A percentile compares a stretch with the other conserved stretches of the same genome.
These are phyloP conservation scores for Beris chalybata DNA, from an alignment of 2,888 invertebrate species.

Conservation along the genomic window DNA sequence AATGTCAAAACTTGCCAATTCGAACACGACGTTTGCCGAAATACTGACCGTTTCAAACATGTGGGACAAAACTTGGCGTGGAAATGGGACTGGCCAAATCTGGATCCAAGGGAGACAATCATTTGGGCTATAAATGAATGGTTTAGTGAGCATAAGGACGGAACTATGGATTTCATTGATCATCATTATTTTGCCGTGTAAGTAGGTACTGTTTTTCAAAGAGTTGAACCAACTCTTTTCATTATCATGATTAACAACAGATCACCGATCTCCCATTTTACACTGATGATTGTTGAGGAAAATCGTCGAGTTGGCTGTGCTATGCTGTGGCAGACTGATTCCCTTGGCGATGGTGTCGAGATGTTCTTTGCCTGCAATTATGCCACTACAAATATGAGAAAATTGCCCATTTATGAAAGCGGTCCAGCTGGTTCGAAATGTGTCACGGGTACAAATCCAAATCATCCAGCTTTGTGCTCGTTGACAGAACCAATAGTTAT, in stretches of 20 bases:
- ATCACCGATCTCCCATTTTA: background rate
- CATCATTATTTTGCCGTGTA: conserved; percentile 2
- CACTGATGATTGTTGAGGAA: background rate
- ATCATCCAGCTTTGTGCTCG: too few species aligned
- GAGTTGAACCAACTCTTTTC: background rate
- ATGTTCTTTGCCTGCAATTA: too few species aligned
- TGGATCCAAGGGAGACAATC: background rate
- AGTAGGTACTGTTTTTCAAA: background rate
- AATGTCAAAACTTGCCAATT: conserved; percentile 13
- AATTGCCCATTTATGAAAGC: too few species aligned
- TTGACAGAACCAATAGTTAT: too few species aligned
- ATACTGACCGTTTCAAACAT: conserved; percentile 14
- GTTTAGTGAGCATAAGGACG: conserved; percentile 31
- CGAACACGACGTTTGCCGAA: conserved; percentile 22
- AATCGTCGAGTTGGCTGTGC: too few species aligned
- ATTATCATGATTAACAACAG: background rate
- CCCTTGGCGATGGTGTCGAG: too few species aligned
- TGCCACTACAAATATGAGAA: too few species aligned
- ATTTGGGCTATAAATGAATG: conserved; percentile 26
- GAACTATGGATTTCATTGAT: conserved; percentile 25
- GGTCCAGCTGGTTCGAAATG: too few species aligned
- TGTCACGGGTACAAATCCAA: too few species aligned
- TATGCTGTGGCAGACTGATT: too few species aligned
- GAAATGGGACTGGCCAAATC: background rate
- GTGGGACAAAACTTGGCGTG: conserved; percentile 49